Evolutionary conservation across 2,888 invertebrate species (phyloP), one percentile per base, ranked within the genome.

Genomic region (Polymixis flavicincta): DNA sequence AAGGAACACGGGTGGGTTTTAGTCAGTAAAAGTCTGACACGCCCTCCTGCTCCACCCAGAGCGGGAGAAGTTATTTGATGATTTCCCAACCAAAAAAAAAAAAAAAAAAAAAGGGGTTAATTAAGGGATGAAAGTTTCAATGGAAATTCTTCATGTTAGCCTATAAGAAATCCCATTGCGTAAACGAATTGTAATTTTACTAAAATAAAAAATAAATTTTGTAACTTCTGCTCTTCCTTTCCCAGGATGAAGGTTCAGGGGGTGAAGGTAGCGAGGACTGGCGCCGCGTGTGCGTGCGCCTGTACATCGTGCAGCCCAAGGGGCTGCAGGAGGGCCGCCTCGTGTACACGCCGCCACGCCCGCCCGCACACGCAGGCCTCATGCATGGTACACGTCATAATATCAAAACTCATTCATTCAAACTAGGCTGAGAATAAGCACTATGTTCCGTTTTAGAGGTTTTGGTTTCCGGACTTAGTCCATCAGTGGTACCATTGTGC

Each of bases 301-400:
- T 99, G 97, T 98, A 98, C 93, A 97, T 98, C 81, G 98, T 99
- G 79, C 98, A 99, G 91, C 98, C 98, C 48, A 98, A 98, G 94
- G 98, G 98, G 6, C 96, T 99, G 80, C 99, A 99, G 94, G 98
- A 99, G 91, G 98, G 98, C 85, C 97, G 97, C 86, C 98, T 98
- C 65, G 97, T 97, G 8, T 98, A 97, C 93, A 89, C 95, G 78
- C 97, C 97, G 69, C 96, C 96, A 7, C 65, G 57, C 22, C 73
- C 61, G 54, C 74, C 76, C 19, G 3, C 17, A 7, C 80, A 82
- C 63, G 37, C 91, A 85, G 80, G 84, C 28, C 83, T 85, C 55
- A 57, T 81, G 85, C 57, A 76, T 67, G 77, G 71, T 67, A 54
- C 73, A 2, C 50, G 1, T 5, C 28, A 9, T 22, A 0, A 17